Evolutionary conservation across 2,797 vertebrate genomes (phyloP).

Genomic region (Sebastes paucispinis): DNA sequence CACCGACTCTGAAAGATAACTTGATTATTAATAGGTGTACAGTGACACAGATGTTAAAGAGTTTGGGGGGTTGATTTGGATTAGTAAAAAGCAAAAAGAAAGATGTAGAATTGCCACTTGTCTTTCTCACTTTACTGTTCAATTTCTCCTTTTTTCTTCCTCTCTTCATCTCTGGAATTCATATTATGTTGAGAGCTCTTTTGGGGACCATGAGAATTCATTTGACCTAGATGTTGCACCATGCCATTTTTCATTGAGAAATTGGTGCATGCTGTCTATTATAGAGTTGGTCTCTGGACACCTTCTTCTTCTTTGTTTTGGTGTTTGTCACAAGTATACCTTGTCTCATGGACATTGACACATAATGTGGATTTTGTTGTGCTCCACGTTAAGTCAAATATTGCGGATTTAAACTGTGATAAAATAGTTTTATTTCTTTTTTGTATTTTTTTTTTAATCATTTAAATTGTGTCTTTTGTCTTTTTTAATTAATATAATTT

Average conservation of each 20-base stretch:
- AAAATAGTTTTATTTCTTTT: background rate
- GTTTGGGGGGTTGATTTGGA: background rate
- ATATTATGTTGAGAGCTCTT: background rate
- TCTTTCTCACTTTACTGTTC: background rate
- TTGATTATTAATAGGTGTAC: slow-evolving; percentile 14
- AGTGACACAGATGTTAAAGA: background rate
- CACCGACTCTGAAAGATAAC: slow-evolving; percentile 22
- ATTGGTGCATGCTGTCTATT: background rate
- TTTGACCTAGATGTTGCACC: slow-evolving; percentile 24
- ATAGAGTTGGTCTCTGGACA: background rate
- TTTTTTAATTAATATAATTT: too few relatives aligned
- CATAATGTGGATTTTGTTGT: background rate
- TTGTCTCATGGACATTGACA: background rate
- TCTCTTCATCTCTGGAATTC: background rate
- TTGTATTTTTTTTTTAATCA: background rate
- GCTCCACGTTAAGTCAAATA: background rate
- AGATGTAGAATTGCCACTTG: background rate
- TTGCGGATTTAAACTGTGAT: background rate
- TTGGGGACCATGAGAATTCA: slow-evolving; percentile 15
- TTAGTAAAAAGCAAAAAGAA: background rate
- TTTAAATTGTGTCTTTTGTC: too few relatives aligned
- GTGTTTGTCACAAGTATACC: background rate
- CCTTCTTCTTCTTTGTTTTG: background rate
- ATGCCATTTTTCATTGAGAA: slow-evolving; percentile 10
- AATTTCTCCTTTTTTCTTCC: background rate